A percentile compares a stretch with the other conserved stretches of the same genome.
These are phyloP conservation scores for Meteorus cinctellus DNA, from an alignment of 2,888 invertebrate species.

Conservation along the genomic window DNA sequence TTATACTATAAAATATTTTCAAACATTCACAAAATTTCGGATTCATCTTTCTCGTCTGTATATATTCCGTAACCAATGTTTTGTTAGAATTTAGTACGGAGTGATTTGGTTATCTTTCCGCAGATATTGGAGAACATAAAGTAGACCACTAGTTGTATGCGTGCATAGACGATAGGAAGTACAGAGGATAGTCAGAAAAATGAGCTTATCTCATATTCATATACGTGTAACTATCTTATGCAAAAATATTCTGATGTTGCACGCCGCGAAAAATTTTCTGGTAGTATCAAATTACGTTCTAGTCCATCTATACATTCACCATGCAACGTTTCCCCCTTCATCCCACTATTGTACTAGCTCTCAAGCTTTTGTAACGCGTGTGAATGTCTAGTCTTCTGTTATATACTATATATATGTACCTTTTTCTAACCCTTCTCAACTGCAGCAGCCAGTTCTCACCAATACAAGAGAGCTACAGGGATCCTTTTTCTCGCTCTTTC, in stretches of 20 bases:
- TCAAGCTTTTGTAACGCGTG: constrained; percentile 3
- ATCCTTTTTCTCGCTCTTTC: not conserved
- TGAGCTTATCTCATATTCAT: not conserved
- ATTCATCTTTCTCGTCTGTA: too few species aligned
- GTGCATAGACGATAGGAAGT: not conserved
- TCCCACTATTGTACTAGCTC: not conserved
- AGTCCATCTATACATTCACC: not conserved
- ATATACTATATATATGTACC: not conserved
- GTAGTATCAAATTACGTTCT: not conserved
- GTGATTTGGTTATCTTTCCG: too few species aligned
- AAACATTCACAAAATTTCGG: too few species aligned
- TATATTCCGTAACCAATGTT: too few species aligned
- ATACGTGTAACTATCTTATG: not conserved
- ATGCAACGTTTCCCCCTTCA: not conserved
- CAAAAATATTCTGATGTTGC: not conserved
- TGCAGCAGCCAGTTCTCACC: not conserved
- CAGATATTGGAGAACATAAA: too few species aligned
- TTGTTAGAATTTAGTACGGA: too few species aligned
- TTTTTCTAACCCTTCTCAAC: not conserved
- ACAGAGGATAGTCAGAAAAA: not conserved
- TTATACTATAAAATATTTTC: too few species aligned
- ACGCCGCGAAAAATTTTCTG: not conserved
- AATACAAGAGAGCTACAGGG: not conserved
- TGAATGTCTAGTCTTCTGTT: not conserved
- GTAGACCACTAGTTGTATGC: too few species aligned